Evolutionary conservation across 1,140 invertebrate species (phyloP).

Genomic region (Ostrea edulis): DNA sequence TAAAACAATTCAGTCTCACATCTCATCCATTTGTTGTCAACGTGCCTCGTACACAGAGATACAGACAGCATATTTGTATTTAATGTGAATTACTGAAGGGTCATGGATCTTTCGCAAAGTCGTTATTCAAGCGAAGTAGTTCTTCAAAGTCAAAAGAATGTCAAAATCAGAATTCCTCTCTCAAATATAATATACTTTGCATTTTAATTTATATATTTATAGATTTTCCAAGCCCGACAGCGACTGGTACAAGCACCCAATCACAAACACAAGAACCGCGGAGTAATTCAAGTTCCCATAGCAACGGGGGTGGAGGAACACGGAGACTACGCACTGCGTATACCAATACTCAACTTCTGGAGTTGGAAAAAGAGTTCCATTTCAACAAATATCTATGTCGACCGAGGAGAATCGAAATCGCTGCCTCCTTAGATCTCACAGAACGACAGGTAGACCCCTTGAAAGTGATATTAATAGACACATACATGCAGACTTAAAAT

Average conservation of each 20-base stretch:
- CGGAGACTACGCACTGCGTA: constrained; percentile 93
- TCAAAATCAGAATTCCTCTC: background rate
- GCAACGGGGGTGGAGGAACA: constrained; percentile 63
- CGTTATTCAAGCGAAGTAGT: background rate
- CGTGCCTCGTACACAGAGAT: background rate
- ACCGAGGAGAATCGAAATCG: constrained; percentile 90
- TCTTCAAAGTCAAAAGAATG: background rate
- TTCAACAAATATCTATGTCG: constrained; percentile 89
- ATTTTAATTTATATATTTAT: constrained; percentile 17
- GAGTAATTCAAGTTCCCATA: constrained; percentile 49
- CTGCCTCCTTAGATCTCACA: constrained; percentile 85
- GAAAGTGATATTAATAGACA: background rate
- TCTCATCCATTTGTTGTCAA: background rate
- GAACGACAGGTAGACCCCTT: constrained; percentile 76
- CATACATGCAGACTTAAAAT: background rate
- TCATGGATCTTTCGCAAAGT: background rate
- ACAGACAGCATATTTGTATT: constrained; percentile 1
- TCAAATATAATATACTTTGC: background rate
- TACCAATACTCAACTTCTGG: constrained; percentile 98
- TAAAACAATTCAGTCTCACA: background rate
- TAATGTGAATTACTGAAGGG: background rate
- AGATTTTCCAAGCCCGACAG: constrained; percentile 51
- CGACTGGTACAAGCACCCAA: constrained; percentile 43
- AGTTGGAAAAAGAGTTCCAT: constrained; percentile 96
- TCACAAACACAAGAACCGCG: constrained; percentile 39